Evolutionary conservation across 2,888 invertebrate species (phyloP).

Genomic region (Ellobium chinense): DNA sequence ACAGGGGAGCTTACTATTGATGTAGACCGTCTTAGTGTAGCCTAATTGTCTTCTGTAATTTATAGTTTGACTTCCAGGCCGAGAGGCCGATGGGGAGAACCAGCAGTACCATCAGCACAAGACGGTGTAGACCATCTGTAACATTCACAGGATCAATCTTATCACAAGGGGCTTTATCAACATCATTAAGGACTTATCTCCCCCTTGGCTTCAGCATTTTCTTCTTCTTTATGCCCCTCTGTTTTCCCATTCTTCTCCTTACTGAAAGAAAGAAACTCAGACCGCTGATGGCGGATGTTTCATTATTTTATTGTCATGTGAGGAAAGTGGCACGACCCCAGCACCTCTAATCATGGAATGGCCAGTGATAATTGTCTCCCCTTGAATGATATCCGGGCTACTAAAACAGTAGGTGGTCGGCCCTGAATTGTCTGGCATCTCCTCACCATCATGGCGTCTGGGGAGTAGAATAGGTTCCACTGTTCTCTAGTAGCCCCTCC

Average conservation of each 20-base stretch:
- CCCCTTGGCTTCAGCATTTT: neutral
- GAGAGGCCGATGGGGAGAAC: too few relatives aligned
- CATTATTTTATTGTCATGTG: constrained; percentile 8
- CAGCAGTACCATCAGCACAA: neutral
- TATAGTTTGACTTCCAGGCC: neutral
- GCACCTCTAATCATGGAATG: neutral
- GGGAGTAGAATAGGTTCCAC: neutral
- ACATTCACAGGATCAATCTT: neutral
- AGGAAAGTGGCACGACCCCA: neutral
- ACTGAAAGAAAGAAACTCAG: neutral
- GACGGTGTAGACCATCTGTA: neutral
- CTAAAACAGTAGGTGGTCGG: constrained; percentile 17
- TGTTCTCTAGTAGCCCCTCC: neutral
- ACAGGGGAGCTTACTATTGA: neutral
- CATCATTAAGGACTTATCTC: neutral
- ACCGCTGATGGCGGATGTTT: neutral
- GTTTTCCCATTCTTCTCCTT: too few relatives aligned
- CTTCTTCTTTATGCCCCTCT: too few relatives aligned
- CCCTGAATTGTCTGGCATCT: neutral
- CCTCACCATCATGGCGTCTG: neutral
- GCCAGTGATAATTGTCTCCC: constrained; percentile 5
- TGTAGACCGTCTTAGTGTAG: neutral
- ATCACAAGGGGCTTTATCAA: constrained; percentile 5
- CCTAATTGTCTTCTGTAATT: constrained; percentile 1
- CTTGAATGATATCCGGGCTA: neutral